A percentile compares a stretch with the other conserved stretches of the same genome.
Conservation (phyloP, 1,140 invertebrate genomes). For the Lepidostoma basale region DNA sequence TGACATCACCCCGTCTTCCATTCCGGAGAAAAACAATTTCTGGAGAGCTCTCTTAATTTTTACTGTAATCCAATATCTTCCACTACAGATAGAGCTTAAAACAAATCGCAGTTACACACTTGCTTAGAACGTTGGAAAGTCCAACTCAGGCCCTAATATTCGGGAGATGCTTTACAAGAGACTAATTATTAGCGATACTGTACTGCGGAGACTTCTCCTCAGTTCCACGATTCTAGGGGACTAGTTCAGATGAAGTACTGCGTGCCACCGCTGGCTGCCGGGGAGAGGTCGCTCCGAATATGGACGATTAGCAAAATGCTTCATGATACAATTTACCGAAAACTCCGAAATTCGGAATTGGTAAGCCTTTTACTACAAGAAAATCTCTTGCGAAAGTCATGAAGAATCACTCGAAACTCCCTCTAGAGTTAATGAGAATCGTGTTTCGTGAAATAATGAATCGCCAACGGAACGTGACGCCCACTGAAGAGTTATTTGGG, state of each 20-base stretch:
- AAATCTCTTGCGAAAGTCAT: conserved; percentile 8
- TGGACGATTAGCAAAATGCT: conserved; percentile 21
- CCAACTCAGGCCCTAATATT: conserved; percentile 3
- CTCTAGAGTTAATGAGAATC: conserved; percentile 16
- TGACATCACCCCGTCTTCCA: background rate
- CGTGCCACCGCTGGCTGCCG: background rate
- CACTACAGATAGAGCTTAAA: background rate
- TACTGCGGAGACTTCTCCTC: background rate
- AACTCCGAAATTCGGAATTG: background rate
- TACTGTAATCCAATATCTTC: conserved; percentile 3
- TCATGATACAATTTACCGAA: conserved; percentile 17
- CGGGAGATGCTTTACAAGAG: background rate
- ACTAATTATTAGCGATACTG: conserved; percentile 22
- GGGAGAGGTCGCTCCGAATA: conserved; percentile 5
- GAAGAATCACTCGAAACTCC: conserved; percentile 9
- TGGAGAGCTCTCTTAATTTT: conserved; percentile 10
- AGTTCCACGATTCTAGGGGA: too few relatives aligned
- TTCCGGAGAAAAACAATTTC: background rate
- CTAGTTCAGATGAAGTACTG: conserved; percentile 11
- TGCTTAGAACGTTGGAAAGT: conserved; percentile 11
- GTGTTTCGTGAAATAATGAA: conserved; percentile 26
- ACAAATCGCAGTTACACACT: conserved; percentile 9
- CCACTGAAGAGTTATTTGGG: too few relatives aligned
- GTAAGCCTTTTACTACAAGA: conserved; percentile 14
- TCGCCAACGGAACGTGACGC: background rate